phyloP scores from a whole-genome alignment of 2,113 vertebrate genomes.

The Euleptes europaea region DNA sequence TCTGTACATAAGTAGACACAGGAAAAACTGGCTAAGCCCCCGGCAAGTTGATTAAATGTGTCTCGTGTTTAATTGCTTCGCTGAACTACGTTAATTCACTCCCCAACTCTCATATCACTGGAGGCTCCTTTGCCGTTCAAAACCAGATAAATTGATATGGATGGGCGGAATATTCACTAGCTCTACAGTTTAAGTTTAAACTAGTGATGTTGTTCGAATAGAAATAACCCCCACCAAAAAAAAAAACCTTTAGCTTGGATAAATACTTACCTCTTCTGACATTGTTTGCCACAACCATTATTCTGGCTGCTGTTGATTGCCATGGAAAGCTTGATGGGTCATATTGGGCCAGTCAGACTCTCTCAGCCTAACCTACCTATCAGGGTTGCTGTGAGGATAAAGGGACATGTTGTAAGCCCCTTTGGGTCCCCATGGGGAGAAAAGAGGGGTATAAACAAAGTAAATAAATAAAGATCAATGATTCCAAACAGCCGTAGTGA shows the following conservation, averaged over 20 bases:
- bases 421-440: no score
- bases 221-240: no score
- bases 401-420: no score
- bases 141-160: neutral
- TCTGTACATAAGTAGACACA: constrained; percentile 5
- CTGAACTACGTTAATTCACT: neutral
- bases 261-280: no score
- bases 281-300: no score
- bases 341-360: no score
- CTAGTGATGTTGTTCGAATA: neutral
- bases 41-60: neutral
- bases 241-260: no score
- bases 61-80: neutral
- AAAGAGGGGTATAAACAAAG: no score
- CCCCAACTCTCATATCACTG: neutral
- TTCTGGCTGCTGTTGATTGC: no score
- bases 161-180: neutral
- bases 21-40: constrained; percentile 26
- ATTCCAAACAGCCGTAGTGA: neutral
- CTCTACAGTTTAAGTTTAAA: neutral
- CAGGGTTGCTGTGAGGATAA: no score
- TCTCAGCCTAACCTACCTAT: no score
- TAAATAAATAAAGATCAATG: neutral
- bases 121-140: neutral
- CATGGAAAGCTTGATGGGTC: no score